Percentiles rank a stretch among this genome's conserved stretches.
Conservation (phyloP, 2,113 vertebrate species). For the Thinocorus orbignyianus region DNA sequence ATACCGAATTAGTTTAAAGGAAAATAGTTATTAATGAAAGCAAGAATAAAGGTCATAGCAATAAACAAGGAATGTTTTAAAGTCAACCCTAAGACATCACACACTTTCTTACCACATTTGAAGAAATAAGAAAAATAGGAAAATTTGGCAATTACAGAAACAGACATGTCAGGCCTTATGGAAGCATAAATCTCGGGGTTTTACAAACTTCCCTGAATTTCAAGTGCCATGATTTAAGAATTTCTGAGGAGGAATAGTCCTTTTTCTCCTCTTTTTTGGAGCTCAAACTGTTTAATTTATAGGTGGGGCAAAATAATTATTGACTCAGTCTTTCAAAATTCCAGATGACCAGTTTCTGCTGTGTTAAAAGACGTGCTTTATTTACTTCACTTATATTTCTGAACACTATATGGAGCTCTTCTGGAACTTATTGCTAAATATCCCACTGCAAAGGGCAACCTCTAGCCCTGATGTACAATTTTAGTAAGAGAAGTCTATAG, state of each 20-base stretch:
- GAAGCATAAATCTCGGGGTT: neutral
- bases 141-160: neutral
- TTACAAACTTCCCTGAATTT: neutral
- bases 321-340: neutral
- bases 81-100: neutral
- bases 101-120: neutral
- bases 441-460: neutral
- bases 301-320: neutral
- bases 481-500: neutral
- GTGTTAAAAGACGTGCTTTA: neutral
- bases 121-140: neutral
- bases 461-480: neutral
- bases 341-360: neutral
- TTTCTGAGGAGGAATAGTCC: accelerated
- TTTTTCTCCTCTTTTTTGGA: neutral
- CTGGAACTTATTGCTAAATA: neutral
- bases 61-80: neutral
- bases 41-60: neutral
- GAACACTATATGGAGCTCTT: neutral
- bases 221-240: neutral
- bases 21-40: neutral
- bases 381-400: neutral
- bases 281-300: neutral
- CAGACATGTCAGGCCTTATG: neutral
- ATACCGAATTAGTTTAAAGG: neutral